A percentile compares a stretch with the other conserved stretches of the same genome.
Conservation (phyloP, 2,797 vertebrate genomes). For the Stomatorhinus walkeri region DNA sequence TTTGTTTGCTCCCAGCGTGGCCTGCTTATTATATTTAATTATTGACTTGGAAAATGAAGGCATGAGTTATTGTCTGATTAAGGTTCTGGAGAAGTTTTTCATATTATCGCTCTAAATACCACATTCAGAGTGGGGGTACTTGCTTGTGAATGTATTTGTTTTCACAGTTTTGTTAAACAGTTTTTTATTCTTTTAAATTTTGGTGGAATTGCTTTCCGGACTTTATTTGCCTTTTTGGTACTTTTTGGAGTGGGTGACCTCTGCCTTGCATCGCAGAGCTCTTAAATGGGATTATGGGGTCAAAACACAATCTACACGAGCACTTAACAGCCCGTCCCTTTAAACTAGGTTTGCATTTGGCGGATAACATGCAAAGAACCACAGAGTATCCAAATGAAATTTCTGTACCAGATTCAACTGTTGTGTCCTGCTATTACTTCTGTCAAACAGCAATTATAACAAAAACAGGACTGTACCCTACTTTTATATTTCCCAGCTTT, state of each 20-base stretch:
- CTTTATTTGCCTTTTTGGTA: neutral
- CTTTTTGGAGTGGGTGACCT: neutral
- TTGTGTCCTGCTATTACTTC: neutral
- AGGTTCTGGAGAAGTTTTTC: neutral
- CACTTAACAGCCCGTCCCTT: neutral
- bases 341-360: neutral
- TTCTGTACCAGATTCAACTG: neutral
- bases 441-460: neutral
- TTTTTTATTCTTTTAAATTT: neutral
- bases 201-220: neutral
- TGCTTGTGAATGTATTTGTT: neutral
- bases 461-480: neutral
- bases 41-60: neutral
- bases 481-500: neutral
- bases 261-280: neutral
- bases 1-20: neutral
- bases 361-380: neutral
- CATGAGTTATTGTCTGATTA: neutral
- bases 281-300: neutral
- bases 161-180: neutral
- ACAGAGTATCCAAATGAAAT: neutral
- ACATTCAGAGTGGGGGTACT: neutral
- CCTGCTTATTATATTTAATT: constrained; percentile 1
- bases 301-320: neutral
- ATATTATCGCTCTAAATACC: neutral